Base-by-base conservation (phyloP, 1,140 invertebrate species). In the Pteromalus puparum region DNA sequence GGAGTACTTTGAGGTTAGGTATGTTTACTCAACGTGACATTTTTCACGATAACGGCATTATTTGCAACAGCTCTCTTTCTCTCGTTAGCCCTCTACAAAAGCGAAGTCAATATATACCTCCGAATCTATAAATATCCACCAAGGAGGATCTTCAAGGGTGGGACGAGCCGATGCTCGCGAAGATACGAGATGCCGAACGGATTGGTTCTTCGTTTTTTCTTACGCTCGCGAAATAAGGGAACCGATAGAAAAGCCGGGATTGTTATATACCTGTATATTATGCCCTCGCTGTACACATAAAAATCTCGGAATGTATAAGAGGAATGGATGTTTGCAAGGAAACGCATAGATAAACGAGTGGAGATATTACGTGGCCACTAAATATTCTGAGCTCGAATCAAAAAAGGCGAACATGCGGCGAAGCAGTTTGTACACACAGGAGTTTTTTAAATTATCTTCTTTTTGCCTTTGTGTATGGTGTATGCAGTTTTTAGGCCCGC, bases 401-500 rank as follows among this genome's bases (percentile, higher is more conserved):
- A 70, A 7, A 81, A 46, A 81, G 6, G 30, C 5, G 15, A 81
- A 46, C 26, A 30, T 81, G 9, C 10, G 15, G 21, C 28, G 9
- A 81, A 81, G 48, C 21, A 53, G n/a, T 81, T 81, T 61, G 13
- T 61, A 73, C 46, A 74, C 46, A 61, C 67, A 18, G 67, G 34
- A 61, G 68, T 21, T n/a, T 76, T 26, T 81, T 61, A 61, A n/a
- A 13, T 73, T 61, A 30, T 28, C 53, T 24, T 76, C 42, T 48
- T 48, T 75, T 48, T 30, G 18, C 15, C 42, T 82, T 46, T 75
- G 73, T 42, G 28, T 76, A 85, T 53, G 86, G 73, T 42, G 28
- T 76, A 85, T 53, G 86, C 78, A 87, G 87, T 90, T 90, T 89
- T 89, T 89, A 89, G 88, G 87, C 89, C 88, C 86, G 88, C 88